Base-by-base conservation (phyloP, 2,888 invertebrate species). In the Pachliopta kotzebuea region DNA sequence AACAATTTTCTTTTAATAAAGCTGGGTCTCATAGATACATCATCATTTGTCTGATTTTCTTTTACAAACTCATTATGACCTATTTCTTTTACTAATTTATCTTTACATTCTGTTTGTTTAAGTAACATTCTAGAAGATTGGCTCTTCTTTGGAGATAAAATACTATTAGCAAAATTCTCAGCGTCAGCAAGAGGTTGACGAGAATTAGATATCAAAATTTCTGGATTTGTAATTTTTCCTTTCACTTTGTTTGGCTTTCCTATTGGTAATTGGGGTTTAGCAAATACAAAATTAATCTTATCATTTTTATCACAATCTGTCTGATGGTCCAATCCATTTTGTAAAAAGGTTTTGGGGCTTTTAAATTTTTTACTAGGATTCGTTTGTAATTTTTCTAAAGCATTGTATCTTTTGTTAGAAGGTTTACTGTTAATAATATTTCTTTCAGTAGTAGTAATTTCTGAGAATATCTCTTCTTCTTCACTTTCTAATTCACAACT, bases 1-100 rank as follows among this genome's bases (percentile, higher is more conserved):
- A 85, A 90, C 0, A 91, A 74, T 71, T 90, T 90, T 69, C 90
- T 79, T 73, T 89, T 91, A 18, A 88, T 85, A 68, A 89, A 91
- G 69, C 90, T 90, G 23, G 88, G 86, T 67, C 84, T 82, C 78
- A 80, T 81, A 57, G 88, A 86, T 2, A 84, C 60, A 56, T 86
- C 65, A 49, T 54, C 23, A 17, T 9, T 65, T 29, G 55, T 29
- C 23, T 29, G 45, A 49, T 9, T 18, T 21, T 17, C 24, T 54
- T 60, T 52, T 2, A 31, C 8, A 24, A 37, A 37, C 4, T 49
- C 55, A 11, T 21, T 50, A 17, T 56, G 31, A 21, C 18, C 14
- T n/a, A 1, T 24, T 49, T 20, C 29, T 52, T 65, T 56, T 42
- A 60, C 56, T n/a, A 37, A 23, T 23, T 45, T 56, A 2, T 23